Conservation (phyloP, 2,888 invertebrate species). For the Trissolcus brochymenae region DNA sequence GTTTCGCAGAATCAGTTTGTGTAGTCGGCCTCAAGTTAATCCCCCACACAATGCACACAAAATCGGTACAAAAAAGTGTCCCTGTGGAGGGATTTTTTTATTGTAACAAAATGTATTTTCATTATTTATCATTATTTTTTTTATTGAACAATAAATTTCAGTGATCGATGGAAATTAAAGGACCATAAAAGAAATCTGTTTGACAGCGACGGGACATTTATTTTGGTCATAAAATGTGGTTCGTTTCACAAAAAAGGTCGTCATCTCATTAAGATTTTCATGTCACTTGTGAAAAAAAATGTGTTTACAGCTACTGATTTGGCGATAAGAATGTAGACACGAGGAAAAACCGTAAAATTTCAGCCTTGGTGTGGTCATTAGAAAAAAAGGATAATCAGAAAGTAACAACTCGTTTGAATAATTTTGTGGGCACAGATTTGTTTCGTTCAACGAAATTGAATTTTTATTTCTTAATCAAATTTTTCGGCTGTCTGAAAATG, state of each 20-base stretch:
- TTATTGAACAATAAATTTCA: background rate
- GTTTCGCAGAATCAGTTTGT: too few relatives aligned
- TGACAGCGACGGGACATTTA: too few relatives aligned
- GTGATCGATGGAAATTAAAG: background rate
- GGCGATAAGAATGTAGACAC: constrained; percentile 12
- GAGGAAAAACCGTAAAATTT: constrained; percentile 29
- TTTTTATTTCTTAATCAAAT: constrained; percentile 47
- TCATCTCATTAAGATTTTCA: constrained; percentile 1
- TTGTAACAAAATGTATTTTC: too few relatives aligned
- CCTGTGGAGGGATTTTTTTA: too few relatives aligned
- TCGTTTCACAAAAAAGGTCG: too few relatives aligned
- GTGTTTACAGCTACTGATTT: constrained; percentile 44
- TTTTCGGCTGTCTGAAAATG: constrained; percentile 18
- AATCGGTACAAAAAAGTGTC: too few relatives aligned
- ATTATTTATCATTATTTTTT: background rate
- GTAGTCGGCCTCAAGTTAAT: too few relatives aligned
- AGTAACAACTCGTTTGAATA: constrained; percentile 30
- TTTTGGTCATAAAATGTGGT: too few relatives aligned
- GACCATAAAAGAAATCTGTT: background rate
- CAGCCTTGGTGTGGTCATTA: constrained; percentile 5
- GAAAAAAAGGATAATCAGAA: constrained; percentile 26
- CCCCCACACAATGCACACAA: too few relatives aligned
- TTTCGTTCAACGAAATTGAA: constrained; percentile 26
- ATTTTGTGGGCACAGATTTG: constrained; percentile 21
- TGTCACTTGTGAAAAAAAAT: constrained; percentile 23